Conservation (phyloP, 2,888 invertebrate species). For the Barypeithes pellucidus region DNA sequence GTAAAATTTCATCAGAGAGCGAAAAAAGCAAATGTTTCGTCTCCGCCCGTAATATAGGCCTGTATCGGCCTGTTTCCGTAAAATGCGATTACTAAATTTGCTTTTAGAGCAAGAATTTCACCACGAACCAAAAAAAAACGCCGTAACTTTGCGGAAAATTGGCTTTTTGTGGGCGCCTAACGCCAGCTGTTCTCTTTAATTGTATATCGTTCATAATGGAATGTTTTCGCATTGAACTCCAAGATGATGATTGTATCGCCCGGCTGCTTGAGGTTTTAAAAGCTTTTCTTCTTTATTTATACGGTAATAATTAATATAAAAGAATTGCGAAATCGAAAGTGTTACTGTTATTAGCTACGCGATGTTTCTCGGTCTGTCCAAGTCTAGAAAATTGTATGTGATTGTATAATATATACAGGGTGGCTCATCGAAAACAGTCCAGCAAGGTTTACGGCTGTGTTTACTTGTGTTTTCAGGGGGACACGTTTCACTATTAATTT, state of each 20-base stretch:
- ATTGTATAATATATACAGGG: too few species aligned
- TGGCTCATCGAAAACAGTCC: too few species aligned
- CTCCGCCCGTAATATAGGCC: slow-evolving; percentile 6
- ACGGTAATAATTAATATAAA: too few species aligned
- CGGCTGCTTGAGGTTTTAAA: slow-evolving; percentile 10
- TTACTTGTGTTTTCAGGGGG: too few species aligned
- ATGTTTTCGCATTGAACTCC: slow-evolving; percentile 19
- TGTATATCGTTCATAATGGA: slow-evolving; percentile 3
- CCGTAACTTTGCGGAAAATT: slow-evolving; percentile 1
- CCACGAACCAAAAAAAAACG: slow-evolving; percentile 1
- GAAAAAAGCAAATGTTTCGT: slow-evolving; percentile 26
- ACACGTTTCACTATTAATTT: too few species aligned
- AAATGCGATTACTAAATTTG: slow-evolving; percentile 8
- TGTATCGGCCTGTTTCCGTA: background rate
- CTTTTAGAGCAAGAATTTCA: slow-evolving; percentile 8
- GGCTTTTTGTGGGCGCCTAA: slow-evolving; percentile 2
- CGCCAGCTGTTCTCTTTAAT: slow-evolving; percentile 12
- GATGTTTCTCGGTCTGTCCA: too few species aligned
- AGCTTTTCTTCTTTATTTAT: slow-evolving; percentile 11
- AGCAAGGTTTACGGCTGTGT: too few species aligned
- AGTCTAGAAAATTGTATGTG: too few species aligned
- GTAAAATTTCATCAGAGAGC: slow-evolving; percentile 22
- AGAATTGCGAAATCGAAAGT: too few species aligned
- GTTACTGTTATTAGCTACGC: too few species aligned
- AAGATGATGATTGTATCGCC: background rate